These are phyloP conservation scores for Volucella bombylans DNA, from an alignment of 2,888 invertebrate genomes.

Conservation along the genomic window DNA sequence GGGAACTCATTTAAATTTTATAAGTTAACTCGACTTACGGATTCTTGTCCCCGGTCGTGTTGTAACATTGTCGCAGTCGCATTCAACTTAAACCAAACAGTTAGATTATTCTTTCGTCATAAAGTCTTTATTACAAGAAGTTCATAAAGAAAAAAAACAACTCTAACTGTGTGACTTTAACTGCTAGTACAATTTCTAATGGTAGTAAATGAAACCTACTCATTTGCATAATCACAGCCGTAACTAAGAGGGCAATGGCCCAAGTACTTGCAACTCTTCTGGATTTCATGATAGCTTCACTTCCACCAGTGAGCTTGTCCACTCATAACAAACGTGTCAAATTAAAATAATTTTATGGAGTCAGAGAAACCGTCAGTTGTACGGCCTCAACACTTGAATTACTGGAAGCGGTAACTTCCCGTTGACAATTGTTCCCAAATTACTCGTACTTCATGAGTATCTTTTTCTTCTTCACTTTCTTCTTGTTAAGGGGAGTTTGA, in stretches of 20 bases:
- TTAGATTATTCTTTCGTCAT: not conserved
- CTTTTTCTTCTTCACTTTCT: not conserved
- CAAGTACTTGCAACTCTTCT: not conserved
- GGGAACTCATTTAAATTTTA: too few species aligned
- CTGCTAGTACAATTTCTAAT: not conserved
- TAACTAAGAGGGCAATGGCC: conserved; percentile 27
- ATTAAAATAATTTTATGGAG: conserved; percentile 20
- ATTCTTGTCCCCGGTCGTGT: too few species aligned
- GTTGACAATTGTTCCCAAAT: not conserved
- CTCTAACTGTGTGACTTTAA: conserved; percentile 5
- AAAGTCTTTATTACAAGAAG: not conserved
- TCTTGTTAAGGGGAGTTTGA: too few species aligned
- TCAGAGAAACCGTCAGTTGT: not conserved
- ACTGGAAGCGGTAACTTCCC: conserved; percentile 14
- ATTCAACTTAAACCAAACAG: not conserved
- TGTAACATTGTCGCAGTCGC: too few species aligned
- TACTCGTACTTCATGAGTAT: not conserved
- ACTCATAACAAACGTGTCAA: conserved; percentile 12
- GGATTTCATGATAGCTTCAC: conserved; percentile 33
- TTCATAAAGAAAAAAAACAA: not conserved
- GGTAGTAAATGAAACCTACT: conserved; percentile 1
- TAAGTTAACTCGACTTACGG: too few species aligned
- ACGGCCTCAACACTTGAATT: conserved; percentile 28
- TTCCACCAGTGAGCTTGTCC: not conserved
- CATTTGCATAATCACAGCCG: conserved; percentile 46